Conservation (phyloP, 2,113 vertebrate genomes). For the Helogale parvula region DNA sequence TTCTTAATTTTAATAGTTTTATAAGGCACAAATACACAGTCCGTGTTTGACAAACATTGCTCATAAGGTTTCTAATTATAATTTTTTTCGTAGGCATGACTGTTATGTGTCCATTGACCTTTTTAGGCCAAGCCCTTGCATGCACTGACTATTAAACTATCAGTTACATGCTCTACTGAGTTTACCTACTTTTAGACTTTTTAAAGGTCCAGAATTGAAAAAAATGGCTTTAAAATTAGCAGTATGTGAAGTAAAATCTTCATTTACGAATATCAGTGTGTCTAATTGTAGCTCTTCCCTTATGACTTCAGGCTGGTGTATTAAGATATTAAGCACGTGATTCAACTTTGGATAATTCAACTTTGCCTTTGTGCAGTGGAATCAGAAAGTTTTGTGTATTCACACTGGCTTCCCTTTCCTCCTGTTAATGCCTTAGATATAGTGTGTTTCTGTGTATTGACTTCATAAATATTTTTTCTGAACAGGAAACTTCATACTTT, state of each 20-base stretch:
- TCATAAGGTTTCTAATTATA: background rate
- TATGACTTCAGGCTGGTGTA: background rate
- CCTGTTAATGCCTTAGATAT: background rate
- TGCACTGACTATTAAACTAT: background rate
- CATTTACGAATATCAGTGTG: background rate
- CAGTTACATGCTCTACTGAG: background rate
- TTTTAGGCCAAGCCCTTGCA: background rate
- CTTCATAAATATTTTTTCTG: background rate
- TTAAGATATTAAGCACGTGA: background rate
- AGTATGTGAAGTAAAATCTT: background rate
- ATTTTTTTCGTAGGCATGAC: background rate
- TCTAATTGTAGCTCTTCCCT: background rate
- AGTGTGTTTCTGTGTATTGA: background rate
- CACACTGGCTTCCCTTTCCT: background rate
- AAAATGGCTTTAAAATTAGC: constrained; percentile 13
- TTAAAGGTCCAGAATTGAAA: background rate
- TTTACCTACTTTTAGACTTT: constrained; percentile 17
- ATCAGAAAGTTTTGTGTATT: background rate
- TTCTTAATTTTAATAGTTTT: constrained; percentile 15
- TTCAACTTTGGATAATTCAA: background rate
- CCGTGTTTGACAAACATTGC: constrained; percentile 29
- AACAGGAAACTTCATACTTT: background rate
- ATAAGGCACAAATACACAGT: background rate
- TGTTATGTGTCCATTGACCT: background rate
- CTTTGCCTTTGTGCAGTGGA: background rate